phyloP scores from a whole-genome alignment of 2,888 invertebrate genomes.

The Asteroscopus sphinx region DNA sequence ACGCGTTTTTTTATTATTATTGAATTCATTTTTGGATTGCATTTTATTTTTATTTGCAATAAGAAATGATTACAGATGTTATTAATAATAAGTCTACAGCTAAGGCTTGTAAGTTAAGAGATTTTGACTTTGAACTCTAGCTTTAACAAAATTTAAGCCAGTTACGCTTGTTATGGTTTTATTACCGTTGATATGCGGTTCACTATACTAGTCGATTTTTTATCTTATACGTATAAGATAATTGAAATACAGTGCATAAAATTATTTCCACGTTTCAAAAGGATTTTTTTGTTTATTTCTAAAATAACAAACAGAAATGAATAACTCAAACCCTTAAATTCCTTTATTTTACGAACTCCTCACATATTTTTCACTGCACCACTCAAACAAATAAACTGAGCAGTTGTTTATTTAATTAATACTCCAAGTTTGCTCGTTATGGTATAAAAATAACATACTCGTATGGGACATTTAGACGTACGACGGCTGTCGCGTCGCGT shows the following conservation, averaged over 20 bases:
- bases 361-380: conserved; percentile 33
- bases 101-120: too few species aligned
- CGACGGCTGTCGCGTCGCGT: conserved; percentile 48
- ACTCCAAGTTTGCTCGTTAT: conserved; percentile 34
- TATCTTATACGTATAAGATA: too few species aligned
- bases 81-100: too few species aligned
- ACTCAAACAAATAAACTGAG: conserved; percentile 38
- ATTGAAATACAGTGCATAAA: too few species aligned
- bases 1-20: background rate
- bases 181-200: too few species aligned
- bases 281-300: background rate
- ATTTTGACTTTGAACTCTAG: too few species aligned
- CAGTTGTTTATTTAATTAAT: conserved; percentile 56
- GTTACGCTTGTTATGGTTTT: too few species aligned
- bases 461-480: conserved; percentile 38
- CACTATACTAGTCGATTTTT: too few species aligned
- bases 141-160: too few species aligned
- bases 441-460: conserved; percentile 52
- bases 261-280: background rate
- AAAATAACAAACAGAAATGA: conserved; percentile 11
- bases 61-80: too few species aligned
- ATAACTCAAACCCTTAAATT: conserved; percentile 24
- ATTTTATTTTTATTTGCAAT: too few species aligned
- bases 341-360: conserved; percentile 18
- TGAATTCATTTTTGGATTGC: too few species aligned